phyloP scores from a whole-genome alignment of 2,888 invertebrate species.

The Erebia ligea region DNA sequence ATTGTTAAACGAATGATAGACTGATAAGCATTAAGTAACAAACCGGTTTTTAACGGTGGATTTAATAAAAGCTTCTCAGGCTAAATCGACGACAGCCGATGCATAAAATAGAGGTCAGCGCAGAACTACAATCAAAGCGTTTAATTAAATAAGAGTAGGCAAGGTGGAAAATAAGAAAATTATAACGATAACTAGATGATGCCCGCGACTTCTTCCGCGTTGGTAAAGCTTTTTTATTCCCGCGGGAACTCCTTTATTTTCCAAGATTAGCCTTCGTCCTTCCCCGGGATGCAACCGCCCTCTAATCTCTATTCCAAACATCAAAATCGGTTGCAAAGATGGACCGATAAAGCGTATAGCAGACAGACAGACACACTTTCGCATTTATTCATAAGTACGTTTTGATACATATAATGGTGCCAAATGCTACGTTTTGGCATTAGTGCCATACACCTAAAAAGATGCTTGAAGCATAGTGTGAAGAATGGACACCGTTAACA shows the following conservation, averaged over 20 bases:
- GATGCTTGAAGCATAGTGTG: slow-evolving; percentile 8
- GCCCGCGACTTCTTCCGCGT: no score
- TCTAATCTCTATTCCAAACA: no score
- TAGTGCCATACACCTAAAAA: slow-evolving; percentile 12
- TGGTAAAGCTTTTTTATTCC: no score
- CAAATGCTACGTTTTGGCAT: slow-evolving; percentile 7
- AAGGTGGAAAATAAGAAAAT: background rate
- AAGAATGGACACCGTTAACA: no score
- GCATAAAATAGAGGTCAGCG: slow-evolving; percentile 5
- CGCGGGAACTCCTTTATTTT: no score
- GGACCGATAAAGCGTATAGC: background rate
- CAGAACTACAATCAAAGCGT: slow-evolving; percentile 8
- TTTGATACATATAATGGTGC: background rate
- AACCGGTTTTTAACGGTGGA: slow-evolving; percentile 18
- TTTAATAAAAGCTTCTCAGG: background rate
- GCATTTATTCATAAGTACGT: no score
- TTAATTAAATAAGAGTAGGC: slow-evolving; percentile 7
- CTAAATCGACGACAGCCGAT: background rate
- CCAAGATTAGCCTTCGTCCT: no score
- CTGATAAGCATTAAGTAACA: slow-evolving; percentile 18
- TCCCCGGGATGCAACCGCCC: no score
- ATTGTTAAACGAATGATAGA: slow-evolving; percentile 16
- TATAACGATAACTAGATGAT: no score
- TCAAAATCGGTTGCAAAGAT: background rate
- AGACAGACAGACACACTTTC: no score